Percentiles rank a stretch among this genome's conserved stretches.
phyloP scores from a whole-genome alignment of 2,113 vertebrate species.

The Felis chaus region DNA sequence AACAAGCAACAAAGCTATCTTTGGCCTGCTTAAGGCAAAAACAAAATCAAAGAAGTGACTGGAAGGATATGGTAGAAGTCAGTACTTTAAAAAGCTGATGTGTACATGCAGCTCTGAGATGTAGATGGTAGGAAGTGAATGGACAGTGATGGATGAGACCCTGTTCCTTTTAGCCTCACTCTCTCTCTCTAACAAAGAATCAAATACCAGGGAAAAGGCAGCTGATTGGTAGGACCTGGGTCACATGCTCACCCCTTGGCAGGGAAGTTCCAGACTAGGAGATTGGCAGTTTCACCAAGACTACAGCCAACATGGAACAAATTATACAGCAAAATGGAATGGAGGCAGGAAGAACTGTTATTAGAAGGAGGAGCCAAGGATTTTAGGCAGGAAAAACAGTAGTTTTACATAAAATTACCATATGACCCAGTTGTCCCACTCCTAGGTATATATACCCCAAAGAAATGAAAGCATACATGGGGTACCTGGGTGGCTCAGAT shows the following conservation, averaged over 20 bases:
- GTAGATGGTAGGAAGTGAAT: not conserved
- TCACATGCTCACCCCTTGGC: not conserved
- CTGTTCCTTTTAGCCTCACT: not conserved
- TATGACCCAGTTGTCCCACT: not conserved
- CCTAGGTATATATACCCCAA: not conserved
- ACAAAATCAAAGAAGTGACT: not conserved
- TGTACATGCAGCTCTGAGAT: not conserved
- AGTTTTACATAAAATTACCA: not conserved
- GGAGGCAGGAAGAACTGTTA: not conserved
- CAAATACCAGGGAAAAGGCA: not conserved
- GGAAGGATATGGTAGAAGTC: not conserved
- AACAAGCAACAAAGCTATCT: not conserved
- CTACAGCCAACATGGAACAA: not conserved
- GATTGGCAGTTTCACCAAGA: not conserved
- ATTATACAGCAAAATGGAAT: not conserved
- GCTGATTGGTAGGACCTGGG: not conserved
- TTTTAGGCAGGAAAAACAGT: not conserved
- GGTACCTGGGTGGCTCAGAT: too few species aligned
- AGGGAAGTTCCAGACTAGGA: not conserved
- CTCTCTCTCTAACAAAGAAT: not conserved
- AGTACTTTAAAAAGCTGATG: not conserved
- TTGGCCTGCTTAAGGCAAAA: not conserved
- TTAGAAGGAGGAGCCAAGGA: not conserved
- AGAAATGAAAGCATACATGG: not conserved
- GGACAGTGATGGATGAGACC: not conserved